These are phyloP conservation scores for Odontothrips loti DNA, from an alignment of 2,888 invertebrate species.

Conservation along the genomic window DNA sequence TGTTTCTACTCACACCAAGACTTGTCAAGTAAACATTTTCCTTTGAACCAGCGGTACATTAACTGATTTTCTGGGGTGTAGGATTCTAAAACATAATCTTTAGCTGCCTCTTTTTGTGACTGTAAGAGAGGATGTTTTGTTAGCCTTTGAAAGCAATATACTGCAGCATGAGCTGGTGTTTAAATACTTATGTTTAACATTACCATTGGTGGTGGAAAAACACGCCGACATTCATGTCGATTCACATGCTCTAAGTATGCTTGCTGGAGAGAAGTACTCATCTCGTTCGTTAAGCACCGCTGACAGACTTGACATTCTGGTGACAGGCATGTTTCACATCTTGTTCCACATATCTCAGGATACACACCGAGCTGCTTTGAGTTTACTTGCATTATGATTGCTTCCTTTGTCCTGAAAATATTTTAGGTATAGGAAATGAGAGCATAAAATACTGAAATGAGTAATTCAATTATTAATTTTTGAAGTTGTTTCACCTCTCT, in stretches of 20 bases:
- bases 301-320: constrained; percentile 72
- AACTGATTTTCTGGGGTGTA: constrained; percentile 66
- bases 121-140: constrained; percentile 40
- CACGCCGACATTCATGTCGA: constrained; percentile 70
- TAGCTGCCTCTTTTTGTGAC: constrained; percentile 36
- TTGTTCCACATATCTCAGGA: constrained; percentile 60
- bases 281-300: constrained; percentile 63
- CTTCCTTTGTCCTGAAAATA: constrained; percentile 40
- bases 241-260: constrained; percentile 79
- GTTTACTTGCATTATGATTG: constrained; percentile 63
- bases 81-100: constrained; percentile 47
- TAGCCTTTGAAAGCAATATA: constrained; percentile 29
- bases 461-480: too few relatives aligned
- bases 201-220: constrained; percentile 72
- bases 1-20: constrained; percentile 65
- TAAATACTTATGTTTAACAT: neutral
- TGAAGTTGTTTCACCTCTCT: too few relatives aligned
- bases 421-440: neutral
- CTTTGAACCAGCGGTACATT: constrained; percentile 79
- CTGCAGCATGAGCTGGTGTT: neutral
- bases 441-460: too few relatives aligned
- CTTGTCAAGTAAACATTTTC: constrained; percentile 75
- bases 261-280: constrained; percentile 56
- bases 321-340: constrained; percentile 59
- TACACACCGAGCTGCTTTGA: constrained; percentile 76